A percentile compares a stretch with the other conserved stretches of the same genome.
These are phyloP conservation scores for Microctenopoma lineatum DNA, from an alignment of 2,797 vertebrate genomes.

Conservation along the genomic window DNA sequence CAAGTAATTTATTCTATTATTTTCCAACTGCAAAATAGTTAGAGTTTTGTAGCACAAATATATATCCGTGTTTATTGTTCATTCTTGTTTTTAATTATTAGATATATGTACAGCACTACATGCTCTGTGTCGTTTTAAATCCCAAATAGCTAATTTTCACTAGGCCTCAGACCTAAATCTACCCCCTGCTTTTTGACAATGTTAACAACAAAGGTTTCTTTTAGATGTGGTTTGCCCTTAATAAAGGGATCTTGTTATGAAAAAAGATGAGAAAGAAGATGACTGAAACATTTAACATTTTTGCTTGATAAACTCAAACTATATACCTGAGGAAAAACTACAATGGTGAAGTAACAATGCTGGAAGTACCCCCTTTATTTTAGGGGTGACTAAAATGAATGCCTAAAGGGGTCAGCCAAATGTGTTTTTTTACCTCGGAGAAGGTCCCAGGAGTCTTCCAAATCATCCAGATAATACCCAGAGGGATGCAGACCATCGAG, in stretches of 20 bases:
- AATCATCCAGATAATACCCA: conserved; percentile 90
- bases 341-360: too few species aligned
- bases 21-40: background rate
- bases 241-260: background rate
- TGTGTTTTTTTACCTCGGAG: conserved; percentile 84
- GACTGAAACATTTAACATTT: too few species aligned
- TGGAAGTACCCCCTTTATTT: background rate
- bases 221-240: too few species aligned
- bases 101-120: background rate
- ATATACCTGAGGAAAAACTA: too few species aligned
- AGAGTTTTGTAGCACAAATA: background rate
- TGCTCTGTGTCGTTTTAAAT: background rate
- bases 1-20: background rate
- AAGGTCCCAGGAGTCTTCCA: conserved; percentile 94
- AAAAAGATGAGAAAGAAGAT: background rate
- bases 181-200: too few species aligned
- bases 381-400: background rate
- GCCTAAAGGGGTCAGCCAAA: background rate
- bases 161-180: too few species aligned
- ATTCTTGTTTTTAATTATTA: background rate
- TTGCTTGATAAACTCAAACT: background rate
- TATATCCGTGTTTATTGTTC: background rate
- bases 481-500: conserved; percentile 96
- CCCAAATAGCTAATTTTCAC: too few species aligned
- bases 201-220: too few species aligned